A percentile compares a stretch with the other conserved stretches of the same genome.
These are phyloP conservation scores for Acheta domesticus DNA, from an alignment of 2,888 invertebrate species.

Conservation along the genomic window DNA sequence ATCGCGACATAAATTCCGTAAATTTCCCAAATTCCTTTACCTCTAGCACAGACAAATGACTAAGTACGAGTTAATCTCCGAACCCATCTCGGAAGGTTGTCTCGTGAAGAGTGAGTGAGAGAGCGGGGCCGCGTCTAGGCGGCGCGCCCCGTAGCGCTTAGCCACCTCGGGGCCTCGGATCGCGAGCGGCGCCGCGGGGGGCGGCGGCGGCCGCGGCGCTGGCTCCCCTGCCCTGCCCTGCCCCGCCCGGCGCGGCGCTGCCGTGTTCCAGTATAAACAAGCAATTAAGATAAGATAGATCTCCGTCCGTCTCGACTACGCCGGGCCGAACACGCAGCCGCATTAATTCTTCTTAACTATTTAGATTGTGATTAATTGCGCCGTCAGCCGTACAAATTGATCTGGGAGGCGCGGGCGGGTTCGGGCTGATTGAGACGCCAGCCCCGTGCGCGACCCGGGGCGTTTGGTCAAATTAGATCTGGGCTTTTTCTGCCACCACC, in stretches of 20 bases:
- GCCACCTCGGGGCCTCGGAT: background rate
- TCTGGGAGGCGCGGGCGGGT: background rate
- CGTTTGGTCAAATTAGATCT: background rate
- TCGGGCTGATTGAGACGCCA: constrained; percentile 4
- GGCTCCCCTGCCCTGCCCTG: background rate
- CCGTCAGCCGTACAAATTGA: constrained; percentile 6
- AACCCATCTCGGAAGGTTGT: background rate
- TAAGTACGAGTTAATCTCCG: background rate
- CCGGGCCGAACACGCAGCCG: background rate
- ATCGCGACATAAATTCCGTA: too few species aligned
- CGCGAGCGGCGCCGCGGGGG: background rate
- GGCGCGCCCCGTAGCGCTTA: background rate
- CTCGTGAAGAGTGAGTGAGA: background rate
- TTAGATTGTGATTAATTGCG: constrained; percentile 18
- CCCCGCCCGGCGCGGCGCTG: background rate
- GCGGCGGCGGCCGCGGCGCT: background rate
- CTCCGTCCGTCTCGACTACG: background rate
- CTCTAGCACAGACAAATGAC: too few species aligned
- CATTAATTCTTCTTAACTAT: constrained; percentile 18
- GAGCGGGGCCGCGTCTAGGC: background rate
- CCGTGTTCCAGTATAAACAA: constrained; percentile 18
- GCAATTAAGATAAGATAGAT: constrained; percentile 18
- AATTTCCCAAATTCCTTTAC: too few species aligned
- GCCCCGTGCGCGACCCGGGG: background rate
- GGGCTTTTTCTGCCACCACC: background rate